A percentile compares a stretch with the other conserved stretches of the same genome.
These are phyloP conservation scores for Myripristis murdjan DNA, from an alignment of 2,797 vertebrate species.

Conservation along the genomic window DNA sequence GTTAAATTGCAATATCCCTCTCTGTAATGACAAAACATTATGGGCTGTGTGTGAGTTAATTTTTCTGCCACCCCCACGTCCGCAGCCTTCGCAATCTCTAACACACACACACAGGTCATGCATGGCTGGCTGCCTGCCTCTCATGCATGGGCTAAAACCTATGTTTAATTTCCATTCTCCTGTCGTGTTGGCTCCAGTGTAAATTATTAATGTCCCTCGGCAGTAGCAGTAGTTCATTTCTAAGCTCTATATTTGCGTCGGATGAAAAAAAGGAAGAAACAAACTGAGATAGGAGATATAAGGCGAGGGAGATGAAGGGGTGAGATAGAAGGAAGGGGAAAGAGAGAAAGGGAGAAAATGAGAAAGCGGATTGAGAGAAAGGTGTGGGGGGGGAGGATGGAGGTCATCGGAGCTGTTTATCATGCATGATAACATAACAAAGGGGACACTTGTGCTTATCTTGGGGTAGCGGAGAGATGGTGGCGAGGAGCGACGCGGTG, in stretches of 20 bases:
- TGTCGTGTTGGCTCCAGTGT: slow-evolving; percentile 65
- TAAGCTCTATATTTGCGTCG: slow-evolving; percentile 54
- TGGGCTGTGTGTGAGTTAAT: slow-evolving; percentile 30
- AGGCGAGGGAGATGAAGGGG: slow-evolving; percentile 5
- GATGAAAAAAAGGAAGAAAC: slow-evolving; percentile 37
- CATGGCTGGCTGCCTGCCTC: slow-evolving; percentile 52
- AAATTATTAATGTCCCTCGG: slow-evolving; percentile 79
- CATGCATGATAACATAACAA: slow-evolving; percentile 56
- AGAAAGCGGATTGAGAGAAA: slow-evolving; percentile 31
- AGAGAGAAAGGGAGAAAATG: slow-evolving; percentile 12
- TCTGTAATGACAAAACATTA: slow-evolving; percentile 43
- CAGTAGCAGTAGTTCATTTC: slow-evolving; percentile 60
- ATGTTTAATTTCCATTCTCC: slow-evolving; percentile 81
- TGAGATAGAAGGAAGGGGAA: slow-evolving; percentile 2
- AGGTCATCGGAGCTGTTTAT: slow-evolving; percentile 40
- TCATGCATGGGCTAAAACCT: slow-evolving; percentile 62
- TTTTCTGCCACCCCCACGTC: slow-evolving; percentile 10
- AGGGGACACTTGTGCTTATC: slow-evolving; percentile 28
- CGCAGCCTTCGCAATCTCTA: neutral
- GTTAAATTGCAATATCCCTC: slow-evolving; percentile 40
- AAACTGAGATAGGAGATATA: slow-evolving; percentile 45
- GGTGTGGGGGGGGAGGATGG: too few species aligned
- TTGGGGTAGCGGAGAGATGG: slow-evolving; percentile 16
- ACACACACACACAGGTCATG: slow-evolving; percentile 28
- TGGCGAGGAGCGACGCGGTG: neutral